These are phyloP conservation scores for Picus viridis DNA, from an alignment of 2,797 vertebrate genomes.

Conservation along the genomic window DNA sequence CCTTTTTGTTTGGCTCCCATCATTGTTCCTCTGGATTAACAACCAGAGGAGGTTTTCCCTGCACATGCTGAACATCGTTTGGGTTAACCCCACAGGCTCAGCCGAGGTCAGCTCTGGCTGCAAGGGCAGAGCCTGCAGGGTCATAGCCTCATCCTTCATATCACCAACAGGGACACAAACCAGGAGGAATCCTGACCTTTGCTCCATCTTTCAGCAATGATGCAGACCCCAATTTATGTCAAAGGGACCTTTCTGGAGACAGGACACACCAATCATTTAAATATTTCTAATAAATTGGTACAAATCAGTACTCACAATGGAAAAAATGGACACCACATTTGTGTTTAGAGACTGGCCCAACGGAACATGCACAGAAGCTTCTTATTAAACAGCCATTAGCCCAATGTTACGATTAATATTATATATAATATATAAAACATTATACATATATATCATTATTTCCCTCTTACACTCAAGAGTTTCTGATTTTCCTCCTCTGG, in stretches of 20 bases:
- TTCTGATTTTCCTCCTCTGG: neutral
- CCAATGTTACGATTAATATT: neutral
- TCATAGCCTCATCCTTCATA: neutral
- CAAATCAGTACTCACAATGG: neutral
- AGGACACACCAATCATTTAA: neutral
- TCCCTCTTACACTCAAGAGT: neutral
- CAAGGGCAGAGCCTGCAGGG: neutral
- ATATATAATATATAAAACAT: neutral
- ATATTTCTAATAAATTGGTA: neutral
- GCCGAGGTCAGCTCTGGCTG: neutral
- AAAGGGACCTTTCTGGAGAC: neutral
- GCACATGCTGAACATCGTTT: fast-evolving
- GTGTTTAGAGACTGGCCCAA: neutral
- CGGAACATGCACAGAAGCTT: neutral
- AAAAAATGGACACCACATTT: neutral
- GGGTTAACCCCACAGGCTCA: neutral
- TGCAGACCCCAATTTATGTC: neutral
- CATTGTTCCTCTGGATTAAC: neutral
- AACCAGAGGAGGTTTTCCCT: neutral
- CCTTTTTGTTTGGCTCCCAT: neutral
- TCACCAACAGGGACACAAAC: fast-evolving
- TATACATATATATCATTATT: neutral
- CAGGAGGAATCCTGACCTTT: neutral
- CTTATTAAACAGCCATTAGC: neutral
- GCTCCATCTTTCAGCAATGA: neutral